These are phyloP conservation scores for Casuarius casuarius DNA, from an alignment of 2,113 vertebrate genomes.

Conservation along the genomic window DNA sequence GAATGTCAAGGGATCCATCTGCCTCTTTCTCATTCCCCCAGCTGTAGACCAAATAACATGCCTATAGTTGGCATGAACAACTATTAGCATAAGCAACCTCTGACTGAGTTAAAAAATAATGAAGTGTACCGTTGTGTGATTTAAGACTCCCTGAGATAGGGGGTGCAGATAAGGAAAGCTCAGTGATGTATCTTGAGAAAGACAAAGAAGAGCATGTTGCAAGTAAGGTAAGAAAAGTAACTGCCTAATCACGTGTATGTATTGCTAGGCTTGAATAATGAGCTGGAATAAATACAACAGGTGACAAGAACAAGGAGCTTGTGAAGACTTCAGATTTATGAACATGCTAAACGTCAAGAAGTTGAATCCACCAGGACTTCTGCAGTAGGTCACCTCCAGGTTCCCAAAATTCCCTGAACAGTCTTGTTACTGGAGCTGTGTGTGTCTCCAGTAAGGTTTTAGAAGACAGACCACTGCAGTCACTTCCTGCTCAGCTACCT, in stretches of 20 bases:
- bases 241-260: not conserved
- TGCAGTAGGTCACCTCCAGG: not conserved
- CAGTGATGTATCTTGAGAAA: not conserved
- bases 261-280: not conserved
- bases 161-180: not conserved
- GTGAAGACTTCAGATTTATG: not conserved
- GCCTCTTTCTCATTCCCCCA: not conserved
- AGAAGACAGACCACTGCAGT: not conserved
- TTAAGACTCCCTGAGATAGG: not conserved
- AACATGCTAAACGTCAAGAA: not conserved
- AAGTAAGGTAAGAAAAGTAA: not conserved
- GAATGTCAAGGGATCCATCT: not conserved
- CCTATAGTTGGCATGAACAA: not conserved
- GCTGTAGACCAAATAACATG: not conserved
- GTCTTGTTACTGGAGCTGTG: not conserved
- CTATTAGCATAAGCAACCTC: not conserved
- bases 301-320: not conserved
- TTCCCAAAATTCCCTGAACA: not conserved
- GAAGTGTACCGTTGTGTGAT: not conserved
- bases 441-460: not conserved
- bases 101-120: not conserved
- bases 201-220: not conserved
- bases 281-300: not conserved
- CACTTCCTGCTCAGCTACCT: not conserved
- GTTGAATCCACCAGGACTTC: not conserved